Evolutionary conservation across 2,113 vertebrate genomes (phyloP), one percentile per base, ranked within the genome.

Genomic region (Phocoena sinus): DNA sequence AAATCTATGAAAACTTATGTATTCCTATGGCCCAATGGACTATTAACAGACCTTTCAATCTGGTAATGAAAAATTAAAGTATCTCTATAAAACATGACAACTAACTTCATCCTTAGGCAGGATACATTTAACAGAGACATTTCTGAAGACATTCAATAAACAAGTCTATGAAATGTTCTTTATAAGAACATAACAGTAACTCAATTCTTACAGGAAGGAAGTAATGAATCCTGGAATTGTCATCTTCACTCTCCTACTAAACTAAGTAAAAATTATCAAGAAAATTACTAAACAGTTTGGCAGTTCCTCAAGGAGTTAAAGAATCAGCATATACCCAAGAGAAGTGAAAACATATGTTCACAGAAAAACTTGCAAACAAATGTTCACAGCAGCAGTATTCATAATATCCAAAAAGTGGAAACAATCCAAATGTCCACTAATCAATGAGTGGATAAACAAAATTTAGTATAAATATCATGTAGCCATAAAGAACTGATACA

Each of bases 1-100:
- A 21, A 63, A 17, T 11, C 56, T 10, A 53, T 0, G 0, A 50
- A 53, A 9, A 67, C 0, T 0, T 25, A 26, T 0, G 0, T 47
- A 38, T 21, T 17, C 3, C 62, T 4, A 58, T 31, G 21, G 56
- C 5, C n/a, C 58, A 83, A 2, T 50, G n/a, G 63, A 62, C 36
- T 60, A 70, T 26, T 65, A 18, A 73, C 0, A 73, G 18, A 74
- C 5, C 13, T 68, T 77, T 82, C 73, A 82, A 60, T 28, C 8
- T 31, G 31, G 25, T 28, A 73, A 92, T 38, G 41, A 96, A 81
- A 92, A 77, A 56, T 38, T 65, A 63, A 44, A 70, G 11, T 76
- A 82, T 56, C 77, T 74, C 93, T 95, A 58, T 76, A 67, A 95
- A 94, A 79, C 47, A 74, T 5, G 15, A n/a, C 18, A 93, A 90